Evolutionary conservation across 2,888 invertebrate genomes (phyloP).

Genomic region (Chymomyza fuscimana): DNA sequence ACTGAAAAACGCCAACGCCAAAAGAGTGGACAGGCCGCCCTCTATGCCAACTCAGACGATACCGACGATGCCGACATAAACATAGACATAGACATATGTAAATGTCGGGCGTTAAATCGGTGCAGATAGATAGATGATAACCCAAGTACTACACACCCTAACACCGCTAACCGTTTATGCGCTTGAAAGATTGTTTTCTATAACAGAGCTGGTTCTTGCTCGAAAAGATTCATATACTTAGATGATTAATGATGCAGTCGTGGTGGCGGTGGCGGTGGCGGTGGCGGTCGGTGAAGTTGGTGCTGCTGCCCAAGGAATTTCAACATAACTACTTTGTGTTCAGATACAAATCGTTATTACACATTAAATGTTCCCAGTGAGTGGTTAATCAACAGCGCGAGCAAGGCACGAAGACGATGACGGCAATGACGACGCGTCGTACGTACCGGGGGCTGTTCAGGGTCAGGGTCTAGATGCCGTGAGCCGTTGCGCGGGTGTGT

Average conservation of each 20-base stretch:
- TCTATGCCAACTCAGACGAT: neutral
- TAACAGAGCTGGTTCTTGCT: neutral
- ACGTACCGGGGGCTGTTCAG: conserved; percentile 32
- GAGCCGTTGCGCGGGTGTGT: conserved; percentile 27
- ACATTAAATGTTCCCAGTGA: conserved; percentile 78
- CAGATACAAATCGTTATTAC: conserved; percentile 79
- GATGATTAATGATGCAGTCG: conserved; percentile 67
- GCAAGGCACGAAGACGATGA: neutral
- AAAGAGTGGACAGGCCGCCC: conserved; percentile 6
- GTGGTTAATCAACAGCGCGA: conserved; percentile 70
- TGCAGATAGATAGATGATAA: conserved; percentile 54
- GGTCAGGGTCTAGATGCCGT: conserved; percentile 43
- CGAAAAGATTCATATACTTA: conserved; percentile 70
- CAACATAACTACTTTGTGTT: conserved; percentile 76
- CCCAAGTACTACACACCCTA: conserved; percentile 43
- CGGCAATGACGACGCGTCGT: conserved; percentile 6
- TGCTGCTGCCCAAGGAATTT: conserved; percentile 72
- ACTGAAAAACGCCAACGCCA: conserved; percentile 56
- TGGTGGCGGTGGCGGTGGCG: conserved; percentile 22
- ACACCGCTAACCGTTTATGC: conserved; percentile 65
- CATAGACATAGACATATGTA: conserved; percentile 56
- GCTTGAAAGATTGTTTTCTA: conserved; percentile 66
- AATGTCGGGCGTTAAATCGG: conserved; percentile 74
- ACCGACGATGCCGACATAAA: conserved; percentile 5
- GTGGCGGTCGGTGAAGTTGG: neutral